These are phyloP conservation scores for Hyposoter dolosus DNA, from an alignment of 2,888 invertebrate species.

Conservation along the genomic window DNA sequence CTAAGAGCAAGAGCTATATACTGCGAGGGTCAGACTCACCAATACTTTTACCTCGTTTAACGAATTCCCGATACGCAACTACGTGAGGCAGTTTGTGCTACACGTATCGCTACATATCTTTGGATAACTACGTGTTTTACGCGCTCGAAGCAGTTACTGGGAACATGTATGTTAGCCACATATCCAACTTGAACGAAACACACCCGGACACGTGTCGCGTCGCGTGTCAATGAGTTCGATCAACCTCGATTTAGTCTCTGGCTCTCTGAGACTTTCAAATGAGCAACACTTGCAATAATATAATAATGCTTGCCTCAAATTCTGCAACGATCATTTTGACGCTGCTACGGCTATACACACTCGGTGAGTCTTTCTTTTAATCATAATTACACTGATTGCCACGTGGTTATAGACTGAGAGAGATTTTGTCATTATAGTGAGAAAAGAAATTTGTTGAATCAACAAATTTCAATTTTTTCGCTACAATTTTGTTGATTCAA, in stretches of 20 bases:
- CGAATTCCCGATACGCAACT: conserved; percentile 57
- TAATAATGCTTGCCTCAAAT: conserved; percentile 75
- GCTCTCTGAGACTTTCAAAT: conserved; percentile 77
- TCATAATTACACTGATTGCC: conserved; percentile 9
- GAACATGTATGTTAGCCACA: neutral
- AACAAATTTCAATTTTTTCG: too few species aligned
- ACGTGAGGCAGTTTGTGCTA: neutral
- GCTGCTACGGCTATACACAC: conserved; percentile 23
- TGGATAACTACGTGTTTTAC: conserved; percentile 4
- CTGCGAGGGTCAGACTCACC: conserved; percentile 4
- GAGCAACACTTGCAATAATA: conserved; percentile 82
- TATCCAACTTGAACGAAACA: conserved; percentile 63
- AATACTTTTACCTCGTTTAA: conserved; percentile 47
- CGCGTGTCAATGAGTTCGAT: conserved; percentile 81
- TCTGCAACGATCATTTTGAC: conserved; percentile 60
- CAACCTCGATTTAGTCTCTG: conserved; percentile 78
- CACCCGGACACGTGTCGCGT: conserved; percentile 80
- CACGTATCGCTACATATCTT: neutral
- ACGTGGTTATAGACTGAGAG: conserved; percentile 5
- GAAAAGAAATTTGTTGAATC: too few species aligned
- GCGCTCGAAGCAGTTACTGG: neutral
- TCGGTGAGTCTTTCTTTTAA: neutral
- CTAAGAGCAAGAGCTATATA: neutral
- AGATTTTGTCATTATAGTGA: neutral
- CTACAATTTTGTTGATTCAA: too few species aligned